These are phyloP conservation scores for Phrynocephalus guinanensis DNA, from an alignment of 2,797 vertebrate species.

Conservation along the genomic window DNA sequence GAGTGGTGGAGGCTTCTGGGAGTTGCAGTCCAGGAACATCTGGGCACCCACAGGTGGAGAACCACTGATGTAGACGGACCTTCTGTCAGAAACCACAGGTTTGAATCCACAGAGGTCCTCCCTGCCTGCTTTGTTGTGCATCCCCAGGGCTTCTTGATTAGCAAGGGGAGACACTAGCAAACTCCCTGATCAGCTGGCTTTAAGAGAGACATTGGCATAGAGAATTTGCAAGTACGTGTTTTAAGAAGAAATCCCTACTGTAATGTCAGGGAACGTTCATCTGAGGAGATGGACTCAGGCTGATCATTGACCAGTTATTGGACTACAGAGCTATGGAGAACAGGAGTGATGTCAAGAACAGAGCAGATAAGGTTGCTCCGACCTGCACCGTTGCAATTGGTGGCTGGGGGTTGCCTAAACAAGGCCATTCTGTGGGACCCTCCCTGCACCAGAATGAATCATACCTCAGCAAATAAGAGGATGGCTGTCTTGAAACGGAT, in stretches of 20 bases:
- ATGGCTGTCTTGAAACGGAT: background rate
- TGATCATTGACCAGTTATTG: background rate
- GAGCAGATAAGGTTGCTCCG: background rate
- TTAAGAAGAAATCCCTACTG: background rate
- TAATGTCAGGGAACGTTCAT: background rate
- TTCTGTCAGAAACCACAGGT: too few relatives aligned
- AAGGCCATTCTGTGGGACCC: background rate
- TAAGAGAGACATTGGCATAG: background rate
- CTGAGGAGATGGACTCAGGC: background rate
- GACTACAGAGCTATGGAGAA: background rate
- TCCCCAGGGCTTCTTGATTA: background rate
- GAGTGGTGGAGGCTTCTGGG: too few relatives aligned
- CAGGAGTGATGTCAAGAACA: background rate
- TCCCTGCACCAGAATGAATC: background rate
- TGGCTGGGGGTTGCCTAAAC: conserved; percentile 13
- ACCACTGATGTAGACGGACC: too few relatives aligned
- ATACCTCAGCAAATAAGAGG: background rate
- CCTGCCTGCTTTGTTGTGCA: background rate
- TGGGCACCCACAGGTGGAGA: too few relatives aligned
- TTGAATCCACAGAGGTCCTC: background rate
- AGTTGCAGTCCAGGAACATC: too few relatives aligned
- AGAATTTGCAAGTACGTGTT: background rate
- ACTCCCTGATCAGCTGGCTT: too few relatives aligned
- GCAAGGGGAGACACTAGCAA: background rate
- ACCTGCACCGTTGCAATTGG: conserved; percentile 25